A percentile compares a stretch with the other conserved stretches of the same genome.
Evolutionary conservation across 2,113 vertebrate genomes (phyloP).

Genomic region (Delphinus delphis): DNA sequence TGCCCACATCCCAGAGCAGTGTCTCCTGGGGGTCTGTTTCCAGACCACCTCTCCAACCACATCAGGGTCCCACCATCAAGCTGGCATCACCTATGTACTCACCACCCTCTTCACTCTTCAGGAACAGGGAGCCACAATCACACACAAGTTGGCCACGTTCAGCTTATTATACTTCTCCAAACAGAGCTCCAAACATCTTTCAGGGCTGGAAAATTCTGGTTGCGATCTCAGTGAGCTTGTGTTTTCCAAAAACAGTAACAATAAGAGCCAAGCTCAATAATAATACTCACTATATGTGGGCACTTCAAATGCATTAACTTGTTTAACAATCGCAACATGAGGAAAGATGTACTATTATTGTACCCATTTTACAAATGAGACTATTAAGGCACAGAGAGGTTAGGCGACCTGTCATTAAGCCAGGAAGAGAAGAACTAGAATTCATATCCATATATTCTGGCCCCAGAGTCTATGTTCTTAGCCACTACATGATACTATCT

Average conservation of each 20-base stretch:
- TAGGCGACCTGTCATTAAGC: background rate
- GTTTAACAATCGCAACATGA: background rate
- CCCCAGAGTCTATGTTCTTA: background rate
- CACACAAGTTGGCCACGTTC: background rate
- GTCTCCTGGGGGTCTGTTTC: background rate
- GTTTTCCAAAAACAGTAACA: background rate
- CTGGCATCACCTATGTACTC: background rate
- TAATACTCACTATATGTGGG: background rate
- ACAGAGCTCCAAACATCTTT: background rate
- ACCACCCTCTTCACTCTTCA: background rate
- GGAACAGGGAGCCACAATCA: background rate
- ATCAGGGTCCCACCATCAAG: background rate
- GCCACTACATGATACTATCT: background rate
- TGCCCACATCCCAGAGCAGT: background rate
- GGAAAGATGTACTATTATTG: background rate
- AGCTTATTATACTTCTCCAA: background rate
- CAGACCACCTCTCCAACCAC: background rate
- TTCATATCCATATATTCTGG: background rate
- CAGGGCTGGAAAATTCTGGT: background rate
- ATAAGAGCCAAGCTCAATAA: background rate
- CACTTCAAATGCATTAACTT: background rate
- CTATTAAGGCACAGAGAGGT: background rate
- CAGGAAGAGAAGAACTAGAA: background rate
- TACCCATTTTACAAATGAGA: background rate
- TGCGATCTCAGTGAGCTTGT: background rate